phyloP scores from a whole-genome alignment of 2,113 vertebrate genomes.

The Platichthys stellatus region DNA sequence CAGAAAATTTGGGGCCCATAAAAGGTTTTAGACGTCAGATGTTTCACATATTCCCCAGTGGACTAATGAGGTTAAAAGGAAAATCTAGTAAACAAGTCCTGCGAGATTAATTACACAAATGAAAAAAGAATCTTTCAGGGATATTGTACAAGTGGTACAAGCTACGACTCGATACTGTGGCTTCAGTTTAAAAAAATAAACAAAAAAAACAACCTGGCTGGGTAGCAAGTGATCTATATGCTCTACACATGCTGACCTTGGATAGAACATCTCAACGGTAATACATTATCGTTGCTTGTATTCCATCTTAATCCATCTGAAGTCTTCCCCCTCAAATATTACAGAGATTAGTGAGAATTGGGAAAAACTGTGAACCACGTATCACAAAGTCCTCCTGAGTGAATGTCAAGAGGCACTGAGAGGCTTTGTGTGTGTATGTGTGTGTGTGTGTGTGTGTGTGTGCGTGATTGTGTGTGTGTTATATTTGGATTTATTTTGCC shows the following conservation, averaged over 20 bases:
- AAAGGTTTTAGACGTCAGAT: neutral
- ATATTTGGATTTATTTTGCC: neutral
- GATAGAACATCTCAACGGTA: neutral
- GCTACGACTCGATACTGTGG: no score
- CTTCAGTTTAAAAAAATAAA: no score
- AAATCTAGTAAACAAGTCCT: constrained; percentile 6
- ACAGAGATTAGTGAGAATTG: neutral
- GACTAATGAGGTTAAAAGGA: constrained; percentile 1
- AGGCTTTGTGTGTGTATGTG: neutral
- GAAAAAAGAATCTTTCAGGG: no score
- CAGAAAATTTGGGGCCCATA: neutral
- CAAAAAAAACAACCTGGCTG: neutral
- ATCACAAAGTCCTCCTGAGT: neutral
- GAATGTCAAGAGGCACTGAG: constrained; percentile 18
- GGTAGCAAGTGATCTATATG: constrained; percentile 5
- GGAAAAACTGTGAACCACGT: neutral
- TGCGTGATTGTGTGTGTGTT: no score
- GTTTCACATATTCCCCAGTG: constrained; percentile 2
- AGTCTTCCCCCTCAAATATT: neutral
- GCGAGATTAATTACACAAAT: constrained; percentile 14
- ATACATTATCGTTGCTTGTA: neutral
- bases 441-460: no score
- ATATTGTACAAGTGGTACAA: no score
- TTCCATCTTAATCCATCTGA: neutral
- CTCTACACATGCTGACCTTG: constrained; percentile 11